Conservation (phyloP, 2,888 invertebrate genomes). For the Cataglyphis altisquamis region DNA sequence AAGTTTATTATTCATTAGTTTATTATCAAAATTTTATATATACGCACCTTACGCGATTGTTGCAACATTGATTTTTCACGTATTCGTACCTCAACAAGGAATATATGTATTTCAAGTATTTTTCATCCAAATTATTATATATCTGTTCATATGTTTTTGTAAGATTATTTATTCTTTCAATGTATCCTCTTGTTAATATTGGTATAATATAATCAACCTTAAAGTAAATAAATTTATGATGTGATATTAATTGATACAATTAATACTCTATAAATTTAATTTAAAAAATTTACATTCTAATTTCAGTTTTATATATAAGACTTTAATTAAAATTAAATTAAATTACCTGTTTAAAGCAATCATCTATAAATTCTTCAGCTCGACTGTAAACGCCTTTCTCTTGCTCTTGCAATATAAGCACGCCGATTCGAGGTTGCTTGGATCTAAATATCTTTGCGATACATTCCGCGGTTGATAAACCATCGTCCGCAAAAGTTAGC, state of each 20-base stretch:
- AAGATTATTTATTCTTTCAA: constrained; percentile 86
- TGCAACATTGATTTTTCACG: constrained; percentile 75
- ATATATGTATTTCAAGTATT: constrained; percentile 80
- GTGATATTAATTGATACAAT: constrained; percentile 8
- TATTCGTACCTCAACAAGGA: constrained; percentile 79
- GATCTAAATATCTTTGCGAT: constrained; percentile 87
- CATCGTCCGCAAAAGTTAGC: constrained; percentile 88
- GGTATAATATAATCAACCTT: constrained; percentile 88
- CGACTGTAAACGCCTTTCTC: constrained; percentile 87
- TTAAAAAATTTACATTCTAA: neutral
- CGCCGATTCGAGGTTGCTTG: constrained; percentile 84
- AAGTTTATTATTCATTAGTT: neutral
- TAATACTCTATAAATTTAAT: neutral
- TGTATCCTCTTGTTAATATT: constrained; percentile 87
- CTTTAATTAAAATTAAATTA: neutral
- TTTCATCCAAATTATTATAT: constrained; percentile 73
- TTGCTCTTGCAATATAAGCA: constrained; percentile 86
- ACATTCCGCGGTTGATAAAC: constrained; percentile 86
- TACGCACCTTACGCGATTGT: constrained; percentile 79
- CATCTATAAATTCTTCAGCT: constrained; percentile 88
- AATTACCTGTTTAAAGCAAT: constrained; percentile 88
- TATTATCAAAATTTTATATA: constrained; percentile 6
- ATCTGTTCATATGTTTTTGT: constrained; percentile 68
- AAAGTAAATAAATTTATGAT: constrained; percentile 60
- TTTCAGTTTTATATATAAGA: neutral